Conservation (phyloP, 2,113 vertebrate species). For the Apodemus speciosus region DNA sequence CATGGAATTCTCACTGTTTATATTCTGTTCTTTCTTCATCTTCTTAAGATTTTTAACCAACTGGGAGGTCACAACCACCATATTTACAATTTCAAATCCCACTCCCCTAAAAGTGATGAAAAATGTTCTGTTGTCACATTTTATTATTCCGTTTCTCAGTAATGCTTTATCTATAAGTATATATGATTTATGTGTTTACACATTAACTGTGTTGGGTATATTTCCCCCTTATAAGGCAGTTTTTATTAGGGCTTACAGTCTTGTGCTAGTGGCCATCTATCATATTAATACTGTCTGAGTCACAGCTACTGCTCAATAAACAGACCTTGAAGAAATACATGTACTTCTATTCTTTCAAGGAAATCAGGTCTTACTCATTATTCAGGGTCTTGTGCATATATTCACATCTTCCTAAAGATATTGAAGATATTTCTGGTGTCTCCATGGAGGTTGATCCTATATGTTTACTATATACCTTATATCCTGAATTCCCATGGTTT, state of each 20-base stretch:
- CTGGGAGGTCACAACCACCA: neutral
- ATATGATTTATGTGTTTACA: neutral
- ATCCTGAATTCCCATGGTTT: neutral
- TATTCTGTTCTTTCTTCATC: neutral
- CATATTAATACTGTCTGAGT: neutral
- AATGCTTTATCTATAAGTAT: neutral
- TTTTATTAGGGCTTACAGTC: neutral
- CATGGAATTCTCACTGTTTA: neutral
- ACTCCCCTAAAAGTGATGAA: neutral
- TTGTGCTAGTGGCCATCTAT: neutral
- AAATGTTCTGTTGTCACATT: neutral
- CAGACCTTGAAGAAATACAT: neutral
- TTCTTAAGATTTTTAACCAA: constrained; percentile 1
- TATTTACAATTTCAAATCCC: neutral
- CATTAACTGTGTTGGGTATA: neutral
- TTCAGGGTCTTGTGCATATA: neutral
- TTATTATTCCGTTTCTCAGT: neutral
- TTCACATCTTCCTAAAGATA: neutral
- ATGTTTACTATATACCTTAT: neutral
- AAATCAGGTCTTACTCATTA: neutral
- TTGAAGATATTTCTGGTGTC: neutral
- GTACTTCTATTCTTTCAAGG: neutral
- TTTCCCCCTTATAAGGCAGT: neutral
- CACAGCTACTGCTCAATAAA: neutral
- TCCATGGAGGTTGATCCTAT: neutral